Evolutionary conservation across 2,888 invertebrate species (phyloP).

Genomic region (Sycophila texana): DNA sequence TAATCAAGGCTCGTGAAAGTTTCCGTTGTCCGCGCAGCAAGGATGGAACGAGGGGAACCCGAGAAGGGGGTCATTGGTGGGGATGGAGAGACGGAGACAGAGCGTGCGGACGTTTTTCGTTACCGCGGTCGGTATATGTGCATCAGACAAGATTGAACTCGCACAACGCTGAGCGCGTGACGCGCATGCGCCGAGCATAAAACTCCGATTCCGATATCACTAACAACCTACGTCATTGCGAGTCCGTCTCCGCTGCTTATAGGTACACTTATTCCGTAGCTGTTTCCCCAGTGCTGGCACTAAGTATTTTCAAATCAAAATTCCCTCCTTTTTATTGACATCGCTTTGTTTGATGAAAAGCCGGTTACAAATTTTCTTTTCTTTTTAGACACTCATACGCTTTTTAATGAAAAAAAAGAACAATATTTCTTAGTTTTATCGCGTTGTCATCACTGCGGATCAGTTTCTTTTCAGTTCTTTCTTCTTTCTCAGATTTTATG

Average conservation of each 20-base stretch:
- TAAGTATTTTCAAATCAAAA: constrained; percentile 39
- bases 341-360: not conserved
- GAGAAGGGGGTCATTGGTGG: constrained; percentile 34
- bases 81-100: constrained; percentile 7
- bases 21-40: constrained; percentile 16
- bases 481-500: no score
- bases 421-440: no score
- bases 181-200: not conserved
- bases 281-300: not conserved
- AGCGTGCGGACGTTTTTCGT: constrained; percentile 41
- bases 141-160: not conserved
- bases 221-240: constrained; percentile 23
- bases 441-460: no score
- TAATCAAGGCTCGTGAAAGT: constrained; percentile 40
- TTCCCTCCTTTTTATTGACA: constrained; percentile 39
- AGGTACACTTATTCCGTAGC: not conserved
- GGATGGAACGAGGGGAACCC: not conserved
- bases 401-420: no score
- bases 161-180: not conserved
- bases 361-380: no score
- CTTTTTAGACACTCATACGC: no score
- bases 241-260: not conserved
- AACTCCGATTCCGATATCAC: constrained; percentile 9
- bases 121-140: constrained; percentile 50
- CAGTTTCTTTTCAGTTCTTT: no score